Evolutionary conservation across 2,113 vertebrate genomes (phyloP).

Genomic region (Syrrhaptes paradoxus): DNA sequence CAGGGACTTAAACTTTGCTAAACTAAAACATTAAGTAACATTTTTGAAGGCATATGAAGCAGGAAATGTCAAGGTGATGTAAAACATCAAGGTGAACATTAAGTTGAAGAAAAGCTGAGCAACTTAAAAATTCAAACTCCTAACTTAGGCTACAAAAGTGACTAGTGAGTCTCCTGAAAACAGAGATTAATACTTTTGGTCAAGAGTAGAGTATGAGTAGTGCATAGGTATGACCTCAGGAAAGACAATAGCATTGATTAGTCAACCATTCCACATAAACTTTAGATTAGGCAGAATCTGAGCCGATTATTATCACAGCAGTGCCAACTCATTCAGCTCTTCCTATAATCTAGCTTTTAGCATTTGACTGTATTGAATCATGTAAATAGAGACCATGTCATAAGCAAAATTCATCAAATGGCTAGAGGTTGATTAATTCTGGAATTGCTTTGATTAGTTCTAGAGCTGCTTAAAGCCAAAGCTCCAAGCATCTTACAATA

Average conservation of each 20-base stretch:
- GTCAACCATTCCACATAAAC: neutral
- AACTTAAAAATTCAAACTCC: neutral
- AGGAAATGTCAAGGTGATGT: neutral
- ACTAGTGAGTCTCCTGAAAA: neutral
- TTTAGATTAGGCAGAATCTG: neutral
- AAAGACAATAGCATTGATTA: neutral
- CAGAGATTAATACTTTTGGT: neutral
- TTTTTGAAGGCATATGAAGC: neutral
- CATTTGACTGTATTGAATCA: neutral
- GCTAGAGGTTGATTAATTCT: neutral
- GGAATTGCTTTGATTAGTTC: neutral
- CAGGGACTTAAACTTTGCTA: neutral
- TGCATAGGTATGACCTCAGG: neutral
- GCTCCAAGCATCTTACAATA: accelerated
- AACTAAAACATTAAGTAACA: neutral
- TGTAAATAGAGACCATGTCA: neutral
- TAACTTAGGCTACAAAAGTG: neutral
- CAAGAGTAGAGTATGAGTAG: neutral
- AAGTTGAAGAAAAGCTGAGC: neutral
- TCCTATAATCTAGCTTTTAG: neutral
- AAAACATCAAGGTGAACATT: neutral
- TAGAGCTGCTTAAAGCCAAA: neutral
- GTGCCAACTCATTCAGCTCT: neutral
- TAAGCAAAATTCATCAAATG: neutral
- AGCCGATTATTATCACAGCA: neutral